Evolutionary conservation across 2,888 invertebrate genomes (phyloP).

Genomic region (Ephialtes manifestator): DNA sequence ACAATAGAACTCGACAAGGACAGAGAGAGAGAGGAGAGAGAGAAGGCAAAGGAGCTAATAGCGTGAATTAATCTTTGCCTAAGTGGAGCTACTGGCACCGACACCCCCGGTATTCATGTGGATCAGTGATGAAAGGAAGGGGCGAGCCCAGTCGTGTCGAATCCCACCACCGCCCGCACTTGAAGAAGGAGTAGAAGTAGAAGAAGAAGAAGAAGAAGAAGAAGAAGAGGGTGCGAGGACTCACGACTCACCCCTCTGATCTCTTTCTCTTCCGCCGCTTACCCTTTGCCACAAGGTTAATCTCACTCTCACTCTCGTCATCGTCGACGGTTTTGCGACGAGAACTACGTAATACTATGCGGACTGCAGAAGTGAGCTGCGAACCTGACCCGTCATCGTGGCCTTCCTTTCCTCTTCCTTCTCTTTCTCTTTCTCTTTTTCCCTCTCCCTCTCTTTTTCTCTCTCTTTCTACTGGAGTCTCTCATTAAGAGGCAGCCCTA

Average conservation of each 20-base stretch:
- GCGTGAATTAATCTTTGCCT: constrained; percentile 82
- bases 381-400: not conserved
- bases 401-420: constrained; percentile 21
- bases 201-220: constrained; percentile 37
- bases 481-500: constrained; percentile 79
- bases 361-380: not conserved
- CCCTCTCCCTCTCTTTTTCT: constrained; percentile 33
- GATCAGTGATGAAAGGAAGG: constrained; percentile 73
- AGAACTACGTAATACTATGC: not conserved
- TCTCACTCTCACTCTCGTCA: constrained; percentile 46
- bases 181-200: constrained; percentile 9
- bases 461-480: constrained; percentile 75
- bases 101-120: constrained; percentile 72
- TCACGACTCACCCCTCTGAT: constrained; percentile 43
- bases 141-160: constrained; percentile 29
- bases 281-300: constrained; percentile 26
- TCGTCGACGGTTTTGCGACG: constrained; percentile 47
- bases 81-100: constrained; percentile 76
- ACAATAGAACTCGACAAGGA: not conserved
- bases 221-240: constrained; percentile 21
- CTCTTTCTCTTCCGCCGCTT: constrained; percentile 17
- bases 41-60: constrained; percentile 75
- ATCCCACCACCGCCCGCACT: constrained; percentile 44
- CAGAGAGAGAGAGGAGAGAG: constrained; percentile 20
- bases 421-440: constrained; percentile 28